Conservation (phyloP, 2,797 vertebrate species). For the Hirundo rustica region DNA sequence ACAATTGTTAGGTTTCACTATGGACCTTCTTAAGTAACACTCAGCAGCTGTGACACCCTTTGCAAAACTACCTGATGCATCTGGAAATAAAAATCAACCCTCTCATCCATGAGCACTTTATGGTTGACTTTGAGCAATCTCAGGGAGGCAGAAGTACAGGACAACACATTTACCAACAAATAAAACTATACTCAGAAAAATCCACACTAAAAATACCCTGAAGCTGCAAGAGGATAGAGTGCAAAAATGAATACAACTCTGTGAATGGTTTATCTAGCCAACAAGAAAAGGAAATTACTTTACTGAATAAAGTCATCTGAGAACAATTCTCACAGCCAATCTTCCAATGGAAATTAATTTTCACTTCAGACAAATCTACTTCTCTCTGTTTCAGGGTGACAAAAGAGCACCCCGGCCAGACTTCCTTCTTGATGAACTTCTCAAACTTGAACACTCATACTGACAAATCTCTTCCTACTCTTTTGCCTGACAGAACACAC, state of each 20-base stretch:
- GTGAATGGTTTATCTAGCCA: background rate
- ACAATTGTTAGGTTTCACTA: conserved; percentile 2
- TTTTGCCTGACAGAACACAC: background rate
- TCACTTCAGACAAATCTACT: background rate
- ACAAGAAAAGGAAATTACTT: background rate
- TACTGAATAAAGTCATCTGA: background rate
- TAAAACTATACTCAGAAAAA: background rate
- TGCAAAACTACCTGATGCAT: background rate
- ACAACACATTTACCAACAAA: background rate
- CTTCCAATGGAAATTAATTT: background rate
- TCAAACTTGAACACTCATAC: background rate
- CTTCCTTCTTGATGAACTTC: background rate
- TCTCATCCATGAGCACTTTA: background rate
- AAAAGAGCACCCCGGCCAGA: background rate
- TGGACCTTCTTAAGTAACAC: background rate
- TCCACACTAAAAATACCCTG: background rate
- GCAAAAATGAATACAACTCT: background rate
- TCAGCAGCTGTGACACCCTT: background rate
- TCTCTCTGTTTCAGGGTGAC: background rate
- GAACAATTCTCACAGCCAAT: background rate
- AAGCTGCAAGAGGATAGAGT: background rate
- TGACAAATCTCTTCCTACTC: background rate
- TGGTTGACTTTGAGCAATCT: background rate
- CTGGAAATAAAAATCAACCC: background rate
- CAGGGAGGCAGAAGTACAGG: background rate